Evolutionary conservation across 2,797 vertebrate species (phyloP).

Genomic region (Sebastes trivittatus): DNA sequence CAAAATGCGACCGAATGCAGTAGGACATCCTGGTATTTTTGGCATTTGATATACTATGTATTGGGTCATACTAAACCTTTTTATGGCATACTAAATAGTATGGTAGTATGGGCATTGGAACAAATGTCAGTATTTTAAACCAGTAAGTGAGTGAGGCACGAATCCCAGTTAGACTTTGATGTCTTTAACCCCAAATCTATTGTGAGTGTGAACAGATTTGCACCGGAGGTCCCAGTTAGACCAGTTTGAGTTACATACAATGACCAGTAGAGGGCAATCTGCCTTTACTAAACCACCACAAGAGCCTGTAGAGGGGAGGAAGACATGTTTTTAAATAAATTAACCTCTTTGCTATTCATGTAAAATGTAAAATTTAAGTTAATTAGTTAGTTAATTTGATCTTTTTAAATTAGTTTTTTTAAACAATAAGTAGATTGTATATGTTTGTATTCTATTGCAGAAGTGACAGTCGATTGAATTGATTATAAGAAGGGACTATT

Average conservation of each 20-base stretch:
- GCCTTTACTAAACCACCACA: not conserved
- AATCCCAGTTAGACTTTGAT: not conserved
- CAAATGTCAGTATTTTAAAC: not conserved
- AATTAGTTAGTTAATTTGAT: not conserved
- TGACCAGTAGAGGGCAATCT: conserved; percentile 31
- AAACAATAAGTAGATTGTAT: not conserved
- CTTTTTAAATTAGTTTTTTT: not conserved
- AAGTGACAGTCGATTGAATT: not conserved
- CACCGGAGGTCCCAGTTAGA: not conserved
- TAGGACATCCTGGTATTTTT: too few species aligned
- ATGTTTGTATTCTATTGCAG: not conserved
- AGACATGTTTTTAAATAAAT: not conserved
- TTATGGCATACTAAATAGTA: too few species aligned
- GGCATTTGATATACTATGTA: too few species aligned
- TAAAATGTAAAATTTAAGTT: not conserved
- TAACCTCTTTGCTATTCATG: not conserved
- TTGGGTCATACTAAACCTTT: fast-evolving
- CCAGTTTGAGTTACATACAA: not conserved
- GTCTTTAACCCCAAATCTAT: not conserved
- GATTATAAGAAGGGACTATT: not conserved
- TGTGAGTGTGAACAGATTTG: not conserved
- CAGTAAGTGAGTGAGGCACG: not conserved
- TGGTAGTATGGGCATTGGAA: fast-evolving
- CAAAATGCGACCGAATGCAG: too few species aligned
- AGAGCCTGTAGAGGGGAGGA: not conserved